Percentiles rank a stretch among this genome's conserved stretches.
Conservation (phyloP, 2,113 vertebrate species). For the Myotis davidii region DNA sequence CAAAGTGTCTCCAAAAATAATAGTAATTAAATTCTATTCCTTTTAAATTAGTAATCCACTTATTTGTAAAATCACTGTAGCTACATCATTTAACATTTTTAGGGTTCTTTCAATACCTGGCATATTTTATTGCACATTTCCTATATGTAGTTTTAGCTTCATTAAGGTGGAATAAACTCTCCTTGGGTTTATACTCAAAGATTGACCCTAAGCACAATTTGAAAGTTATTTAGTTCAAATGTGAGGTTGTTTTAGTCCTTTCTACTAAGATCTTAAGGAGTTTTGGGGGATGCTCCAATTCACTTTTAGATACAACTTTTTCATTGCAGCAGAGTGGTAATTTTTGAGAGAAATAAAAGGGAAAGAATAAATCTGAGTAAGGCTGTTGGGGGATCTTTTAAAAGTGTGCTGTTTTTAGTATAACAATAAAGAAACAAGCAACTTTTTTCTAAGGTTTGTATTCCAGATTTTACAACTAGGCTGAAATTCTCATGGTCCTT, state of each 20-base stretch:
- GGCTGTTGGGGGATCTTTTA: not conserved
- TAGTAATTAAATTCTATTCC: conserved; percentile 75
- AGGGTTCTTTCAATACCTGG: not conserved
- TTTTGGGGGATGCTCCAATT: not conserved
- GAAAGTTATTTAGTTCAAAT: not conserved
- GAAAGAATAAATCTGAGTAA: not conserved
- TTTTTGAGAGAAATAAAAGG: not conserved
- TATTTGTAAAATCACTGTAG: conserved; percentile 59
- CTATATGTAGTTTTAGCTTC: conserved; percentile 30
- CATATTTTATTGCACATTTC: conserved; percentile 36
- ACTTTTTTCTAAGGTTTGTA: not conserved
- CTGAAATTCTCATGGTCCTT: not conserved
- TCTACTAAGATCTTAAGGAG: not conserved
- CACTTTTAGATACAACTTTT: not conserved
- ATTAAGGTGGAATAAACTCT: conserved; percentile 17
- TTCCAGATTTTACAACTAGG: not conserved
- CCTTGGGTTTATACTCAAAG: not conserved
- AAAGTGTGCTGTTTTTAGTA: not conserved
- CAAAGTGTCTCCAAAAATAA: conserved; percentile 74
- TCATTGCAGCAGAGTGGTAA: not conserved
- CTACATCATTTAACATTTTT: conserved; percentile 41
- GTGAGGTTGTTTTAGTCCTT: not conserved
- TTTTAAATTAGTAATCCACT: conserved; percentile 1
- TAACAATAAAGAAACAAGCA: not conserved
- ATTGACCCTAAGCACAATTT: not conserved